Percentiles rank a stretch among this genome's conserved stretches.
phyloP scores from a whole-genome alignment of 2,113 vertebrate species.

The Plectropomus leopardus region DNA sequence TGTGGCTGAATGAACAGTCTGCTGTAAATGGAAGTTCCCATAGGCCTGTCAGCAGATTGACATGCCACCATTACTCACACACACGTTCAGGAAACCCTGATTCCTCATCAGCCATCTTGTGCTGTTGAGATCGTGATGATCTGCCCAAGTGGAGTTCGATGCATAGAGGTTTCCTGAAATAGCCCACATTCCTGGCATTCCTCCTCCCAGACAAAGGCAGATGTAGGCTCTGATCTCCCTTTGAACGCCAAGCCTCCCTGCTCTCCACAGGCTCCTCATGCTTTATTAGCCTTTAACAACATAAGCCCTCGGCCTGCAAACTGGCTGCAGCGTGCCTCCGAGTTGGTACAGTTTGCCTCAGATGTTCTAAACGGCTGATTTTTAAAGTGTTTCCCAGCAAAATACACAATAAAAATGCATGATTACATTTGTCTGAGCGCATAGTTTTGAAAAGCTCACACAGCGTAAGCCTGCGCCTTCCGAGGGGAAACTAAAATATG shows the following conservation, averaged over 20 bases:
- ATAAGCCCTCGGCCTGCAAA: constrained; percentile 68
- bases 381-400: constrained; percentile 8
- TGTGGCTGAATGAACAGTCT: constrained; percentile 41
- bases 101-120: constrained; percentile 72
- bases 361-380: constrained; percentile 20
- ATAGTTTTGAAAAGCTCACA: not conserved
- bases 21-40: constrained; percentile 53
- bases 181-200: constrained; percentile 82
- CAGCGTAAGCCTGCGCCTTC: constrained; percentile 8
- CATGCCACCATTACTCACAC: constrained; percentile 50
- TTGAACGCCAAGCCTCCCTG: constrained; percentile 70
- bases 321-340: constrained; percentile 45
- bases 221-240: constrained; percentile 76
- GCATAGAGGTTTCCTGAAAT: constrained; percentile 75
- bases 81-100: constrained; percentile 51
- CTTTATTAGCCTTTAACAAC: constrained; percentile 76
- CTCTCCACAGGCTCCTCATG: constrained; percentile 71
- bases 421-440: constrained; percentile 10
- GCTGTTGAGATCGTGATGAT: constrained; percentile 46
- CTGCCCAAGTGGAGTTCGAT: constrained; percentile 61
- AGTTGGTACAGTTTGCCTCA: constrained; percentile 37
- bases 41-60: constrained; percentile 54
- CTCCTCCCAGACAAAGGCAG: constrained; percentile 77
- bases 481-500: constrained; percentile 44
- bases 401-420: constrained; percentile 34